A percentile compares a stretch with the other conserved stretches of the same genome.
Conservation (phyloP, 2,797 vertebrate genomes). For the Melanotaenia parkinsoni region DNA sequence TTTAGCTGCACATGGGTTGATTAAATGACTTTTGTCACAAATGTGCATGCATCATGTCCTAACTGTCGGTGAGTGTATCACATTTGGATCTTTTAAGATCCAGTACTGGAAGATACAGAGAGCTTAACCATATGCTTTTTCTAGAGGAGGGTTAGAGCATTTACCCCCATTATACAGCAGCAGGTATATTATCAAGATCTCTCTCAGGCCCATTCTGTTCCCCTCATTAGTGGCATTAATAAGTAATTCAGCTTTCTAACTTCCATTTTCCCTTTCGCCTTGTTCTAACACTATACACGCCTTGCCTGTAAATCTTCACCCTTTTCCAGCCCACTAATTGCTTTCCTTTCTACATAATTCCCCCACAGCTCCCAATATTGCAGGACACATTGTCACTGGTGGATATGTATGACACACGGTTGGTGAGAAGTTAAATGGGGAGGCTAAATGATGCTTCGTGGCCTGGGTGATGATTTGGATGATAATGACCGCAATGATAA, state of each 20-base stretch:
- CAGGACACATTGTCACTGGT: slow-evolving; percentile 71
- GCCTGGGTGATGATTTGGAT: slow-evolving; percentile 72
- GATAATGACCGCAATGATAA: slow-evolving; percentile 78
- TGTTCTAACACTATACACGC: slow-evolving; percentile 61
- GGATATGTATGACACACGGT: slow-evolving; percentile 71
- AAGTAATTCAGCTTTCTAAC: slow-evolving; percentile 66
- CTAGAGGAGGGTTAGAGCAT: slow-evolving; percentile 20
- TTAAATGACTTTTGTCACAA: not conserved
- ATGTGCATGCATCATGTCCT: not conserved
- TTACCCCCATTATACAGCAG: slow-evolving; percentile 50
- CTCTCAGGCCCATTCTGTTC: slow-evolving; percentile 42
- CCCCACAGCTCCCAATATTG: slow-evolving; percentile 62
- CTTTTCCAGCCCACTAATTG: slow-evolving; percentile 72
- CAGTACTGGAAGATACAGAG: not conserved
- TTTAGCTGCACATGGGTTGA: not conserved
- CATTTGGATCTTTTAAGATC: not conserved
- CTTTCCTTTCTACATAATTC: slow-evolving; percentile 76
- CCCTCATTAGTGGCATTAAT: slow-evolving; percentile 76
- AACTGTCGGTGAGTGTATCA: not conserved
- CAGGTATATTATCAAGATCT: slow-evolving; percentile 56
- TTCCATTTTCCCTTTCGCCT: slow-evolving; percentile 52
- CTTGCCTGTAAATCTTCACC: slow-evolving; percentile 68
- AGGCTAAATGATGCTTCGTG: slow-evolving; percentile 74
- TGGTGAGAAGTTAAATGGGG: slow-evolving; percentile 74
- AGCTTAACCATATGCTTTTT: slow-evolving; percentile 22